Conservation (phyloP, 2,888 invertebrate genomes). For the Thyatira batis region DNA sequence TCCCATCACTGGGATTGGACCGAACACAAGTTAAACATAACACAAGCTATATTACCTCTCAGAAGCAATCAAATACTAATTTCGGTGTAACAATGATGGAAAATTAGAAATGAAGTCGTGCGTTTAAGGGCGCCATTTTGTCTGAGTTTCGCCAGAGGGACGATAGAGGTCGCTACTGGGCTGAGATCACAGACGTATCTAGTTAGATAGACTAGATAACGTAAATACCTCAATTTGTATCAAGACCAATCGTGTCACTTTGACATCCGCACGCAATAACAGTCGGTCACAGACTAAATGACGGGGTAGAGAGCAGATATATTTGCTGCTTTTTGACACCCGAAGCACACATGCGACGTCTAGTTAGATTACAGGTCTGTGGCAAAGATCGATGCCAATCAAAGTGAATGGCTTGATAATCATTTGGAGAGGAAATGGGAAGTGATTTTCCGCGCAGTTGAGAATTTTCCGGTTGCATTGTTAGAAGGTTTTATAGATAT, state of each 20-base stretch:
- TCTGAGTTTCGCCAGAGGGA: background rate
- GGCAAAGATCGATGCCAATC: background rate
- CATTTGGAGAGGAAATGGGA: background rate
- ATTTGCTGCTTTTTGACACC: no score
- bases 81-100: slow-evolving; percentile 65
- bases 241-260: no score
- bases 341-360: no score
- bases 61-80: slow-evolving; percentile 68
- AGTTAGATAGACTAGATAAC: no score
- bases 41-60: slow-evolving; percentile 7
- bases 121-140: slow-evolving; percentile 49
- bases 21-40: background rate
- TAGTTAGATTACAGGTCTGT: no score
- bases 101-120: slow-evolving; percentile 71
- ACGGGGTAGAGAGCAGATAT: no score
- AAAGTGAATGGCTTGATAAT: background rate
- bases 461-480: background rate
- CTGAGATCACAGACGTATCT: no score
- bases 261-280: no score
- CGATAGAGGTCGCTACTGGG: background rate
- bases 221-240: no score
- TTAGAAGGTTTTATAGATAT: no score
- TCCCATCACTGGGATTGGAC: background rate
- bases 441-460: background rate
- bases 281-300: no score